Percentiles rank a stretch among this genome's conserved stretches.
These are phyloP conservation scores for Drosophila diplacantha DNA, from an alignment of 2,888 invertebrate species.

Conservation along the genomic window DNA sequence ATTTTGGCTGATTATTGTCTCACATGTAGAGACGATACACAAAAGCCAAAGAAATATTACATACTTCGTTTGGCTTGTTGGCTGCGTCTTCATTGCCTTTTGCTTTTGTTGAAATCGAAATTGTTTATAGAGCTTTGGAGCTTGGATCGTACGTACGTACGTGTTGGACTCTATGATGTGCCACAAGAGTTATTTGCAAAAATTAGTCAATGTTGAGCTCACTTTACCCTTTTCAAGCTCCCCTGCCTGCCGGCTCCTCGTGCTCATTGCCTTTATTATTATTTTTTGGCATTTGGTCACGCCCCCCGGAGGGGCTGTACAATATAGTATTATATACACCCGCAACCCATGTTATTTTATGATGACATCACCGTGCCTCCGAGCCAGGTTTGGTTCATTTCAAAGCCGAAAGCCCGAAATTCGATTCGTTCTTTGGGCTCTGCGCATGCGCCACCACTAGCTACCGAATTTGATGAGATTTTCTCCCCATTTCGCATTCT, in stretches of 20 bases:
- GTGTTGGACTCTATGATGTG: conserved; percentile 52
- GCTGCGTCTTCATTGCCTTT: conserved; percentile 32
- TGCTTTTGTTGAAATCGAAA: conserved; percentile 48
- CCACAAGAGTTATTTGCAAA: conserved; percentile 67
- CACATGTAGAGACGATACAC: conserved; percentile 11
- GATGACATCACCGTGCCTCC: conserved; percentile 36
- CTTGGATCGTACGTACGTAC: conserved; percentile 37
- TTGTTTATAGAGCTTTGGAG: conserved; percentile 30
- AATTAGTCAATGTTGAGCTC: conserved; percentile 64
- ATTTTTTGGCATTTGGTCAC: conserved; percentile 63
- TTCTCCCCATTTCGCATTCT: conserved; percentile 29
- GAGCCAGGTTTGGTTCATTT: conserved; percentile 18
- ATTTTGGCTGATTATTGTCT: conserved; percentile 61
- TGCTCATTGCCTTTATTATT: conserved; percentile 26
- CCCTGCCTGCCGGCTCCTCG: not conserved
- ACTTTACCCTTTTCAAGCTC: conserved; percentile 6
- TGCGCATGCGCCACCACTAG: conserved; percentile 63
- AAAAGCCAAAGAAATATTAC: conserved; percentile 23
- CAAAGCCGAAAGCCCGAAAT: conserved; percentile 12
- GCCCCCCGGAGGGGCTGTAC: conserved; percentile 60
- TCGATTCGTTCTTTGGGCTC: conserved; percentile 43
- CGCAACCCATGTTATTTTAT: conserved; percentile 37
- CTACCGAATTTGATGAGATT: conserved; percentile 41
- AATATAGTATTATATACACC: conserved; percentile 29
- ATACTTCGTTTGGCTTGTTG: conserved; percentile 42